Conservation (phyloP, 2,113 vertebrate species). For the Brienomyrus brachyistius region DNA sequence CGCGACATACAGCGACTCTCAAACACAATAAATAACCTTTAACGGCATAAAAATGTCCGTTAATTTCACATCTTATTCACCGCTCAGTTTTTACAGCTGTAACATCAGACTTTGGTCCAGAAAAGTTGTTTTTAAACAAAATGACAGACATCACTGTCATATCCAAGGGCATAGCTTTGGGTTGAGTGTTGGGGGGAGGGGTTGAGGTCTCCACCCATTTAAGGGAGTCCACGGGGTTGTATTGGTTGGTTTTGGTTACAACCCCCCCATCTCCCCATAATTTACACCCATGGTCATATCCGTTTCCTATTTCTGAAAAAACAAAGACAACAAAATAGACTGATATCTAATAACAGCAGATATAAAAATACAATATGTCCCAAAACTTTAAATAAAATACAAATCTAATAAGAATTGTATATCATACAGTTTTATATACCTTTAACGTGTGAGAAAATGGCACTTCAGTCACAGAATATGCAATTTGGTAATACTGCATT, state of each 20-base stretch:
- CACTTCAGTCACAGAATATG: conserved; percentile 24
- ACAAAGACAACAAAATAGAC: neutral
- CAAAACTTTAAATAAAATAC: conserved; percentile 25
- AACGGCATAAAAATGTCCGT: neutral
- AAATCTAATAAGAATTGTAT: conserved; percentile 14
- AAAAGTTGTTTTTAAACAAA: neutral
- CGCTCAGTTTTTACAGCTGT: neutral
- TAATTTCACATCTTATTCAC: conserved; percentile 1
- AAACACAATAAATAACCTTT: conserved; percentile 5
- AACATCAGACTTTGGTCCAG: neutral
- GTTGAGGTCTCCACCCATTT: neutral
- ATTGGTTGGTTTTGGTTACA: neutral
- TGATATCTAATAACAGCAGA: conserved; percentile 12
- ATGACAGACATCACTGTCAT: neutral
- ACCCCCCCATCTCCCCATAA: neutral
- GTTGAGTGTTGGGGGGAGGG: neutral
- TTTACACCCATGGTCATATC: neutral
- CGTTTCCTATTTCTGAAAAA: neutral
- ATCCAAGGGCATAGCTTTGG: neutral
- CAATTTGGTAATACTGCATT: conserved; percentile 39
- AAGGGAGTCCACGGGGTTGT: neutral
- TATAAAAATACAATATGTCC: conserved; percentile 25
- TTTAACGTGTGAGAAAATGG: conserved; percentile 18
- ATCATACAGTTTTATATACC: conserved; percentile 7
- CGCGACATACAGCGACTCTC: neutral